These are phyloP conservation scores for Chymomyza procnemis DNA, from an alignment of 2,888 invertebrate species.

Conservation along the genomic window DNA sequence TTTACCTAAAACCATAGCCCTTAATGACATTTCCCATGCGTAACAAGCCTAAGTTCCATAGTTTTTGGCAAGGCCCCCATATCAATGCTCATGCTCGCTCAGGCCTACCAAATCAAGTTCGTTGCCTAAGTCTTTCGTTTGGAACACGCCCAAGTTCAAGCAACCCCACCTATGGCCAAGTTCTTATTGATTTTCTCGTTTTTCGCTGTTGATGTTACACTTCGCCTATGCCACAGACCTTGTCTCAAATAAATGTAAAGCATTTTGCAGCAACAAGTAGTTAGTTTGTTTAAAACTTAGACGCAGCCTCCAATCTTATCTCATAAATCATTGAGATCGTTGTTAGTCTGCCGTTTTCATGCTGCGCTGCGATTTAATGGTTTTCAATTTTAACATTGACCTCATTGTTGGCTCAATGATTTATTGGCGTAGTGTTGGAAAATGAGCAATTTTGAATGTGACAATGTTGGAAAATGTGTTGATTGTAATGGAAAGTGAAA, in stretches of 20 bases:
- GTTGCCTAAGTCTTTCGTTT: slow-evolving; percentile 34
- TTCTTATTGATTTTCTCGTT: neutral
- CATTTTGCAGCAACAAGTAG: neutral
- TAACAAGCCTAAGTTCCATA: too few species aligned
- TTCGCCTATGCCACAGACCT: neutral
- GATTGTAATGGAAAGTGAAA: neutral
- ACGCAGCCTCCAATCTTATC: neutral
- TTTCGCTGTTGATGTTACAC: neutral
- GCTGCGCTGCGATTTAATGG: neutral
- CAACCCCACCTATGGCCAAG: neutral
- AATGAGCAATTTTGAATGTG: neutral
- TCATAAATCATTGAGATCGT: neutral
- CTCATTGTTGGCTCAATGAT: neutral
- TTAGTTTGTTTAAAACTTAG: slow-evolving; percentile 1
- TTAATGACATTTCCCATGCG: too few species aligned
- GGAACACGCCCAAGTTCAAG: neutral
- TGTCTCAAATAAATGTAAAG: neutral
- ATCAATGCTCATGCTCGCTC: neutral
- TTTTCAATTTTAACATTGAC: neutral
- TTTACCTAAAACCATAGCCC: too few species aligned
- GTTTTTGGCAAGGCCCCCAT: too few species aligned
- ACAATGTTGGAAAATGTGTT: neutral
- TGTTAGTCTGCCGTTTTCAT: neutral
- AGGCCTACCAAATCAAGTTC: slow-evolving; percentile 18
- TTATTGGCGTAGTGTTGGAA: neutral